Conservation (phyloP, 2,797 vertebrate genomes). For the Rhynchotus rufescens region DNA sequence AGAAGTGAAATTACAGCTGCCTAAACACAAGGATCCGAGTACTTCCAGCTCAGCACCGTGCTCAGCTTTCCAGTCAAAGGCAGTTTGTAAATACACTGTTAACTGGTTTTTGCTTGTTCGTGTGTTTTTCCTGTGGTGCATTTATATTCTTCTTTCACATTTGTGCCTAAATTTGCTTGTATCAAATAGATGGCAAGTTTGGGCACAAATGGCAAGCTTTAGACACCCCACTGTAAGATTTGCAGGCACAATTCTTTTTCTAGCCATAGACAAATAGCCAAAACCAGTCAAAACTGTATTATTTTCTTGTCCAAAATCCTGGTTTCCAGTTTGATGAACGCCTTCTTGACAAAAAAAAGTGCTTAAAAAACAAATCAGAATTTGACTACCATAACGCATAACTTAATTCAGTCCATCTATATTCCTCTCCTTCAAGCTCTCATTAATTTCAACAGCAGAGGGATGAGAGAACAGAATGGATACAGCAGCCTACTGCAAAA, state of each 20-base stretch:
- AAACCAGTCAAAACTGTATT: neutral
- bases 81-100: neutral
- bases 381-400: constrained; percentile 17
- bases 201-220: neutral
- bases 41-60: neutral
- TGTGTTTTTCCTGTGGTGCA: neutral
- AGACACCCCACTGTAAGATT: neutral
- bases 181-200: neutral
- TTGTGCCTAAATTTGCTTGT: constrained; percentile 15
- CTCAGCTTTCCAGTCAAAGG: neutral
- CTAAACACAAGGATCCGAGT: neutral
- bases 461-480: neutral
- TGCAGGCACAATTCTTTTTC: neutral
- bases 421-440: neutral
- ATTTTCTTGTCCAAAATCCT: constrained; percentile 40
- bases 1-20: neutral
- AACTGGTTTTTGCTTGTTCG: neutral
- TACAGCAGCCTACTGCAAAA: neutral
- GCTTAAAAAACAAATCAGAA: neutral
- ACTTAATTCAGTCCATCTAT: constrained; percentile 28
- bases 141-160: neutral
- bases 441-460: neutral
- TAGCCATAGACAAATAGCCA: neutral
- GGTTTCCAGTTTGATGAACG: neutral
- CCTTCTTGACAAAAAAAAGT: constrained; percentile 11